Conservation (phyloP, 2,797 vertebrate species). For the Pterois miles region DNA sequence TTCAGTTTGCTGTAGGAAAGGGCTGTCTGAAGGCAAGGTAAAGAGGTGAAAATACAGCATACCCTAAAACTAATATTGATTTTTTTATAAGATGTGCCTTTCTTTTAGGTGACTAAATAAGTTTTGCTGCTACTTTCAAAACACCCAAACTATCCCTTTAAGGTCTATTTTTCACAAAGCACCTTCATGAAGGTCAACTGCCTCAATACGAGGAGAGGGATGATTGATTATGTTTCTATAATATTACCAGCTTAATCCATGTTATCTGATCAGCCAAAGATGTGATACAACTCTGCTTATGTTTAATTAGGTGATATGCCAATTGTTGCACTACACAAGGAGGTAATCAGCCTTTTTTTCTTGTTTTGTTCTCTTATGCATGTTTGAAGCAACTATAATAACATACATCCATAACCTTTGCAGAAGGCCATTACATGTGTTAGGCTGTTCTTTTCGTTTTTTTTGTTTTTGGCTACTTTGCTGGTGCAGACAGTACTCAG, state of each 20-base stretch:
- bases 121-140: too few species aligned
- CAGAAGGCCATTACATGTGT: not conserved
- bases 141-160: too few species aligned
- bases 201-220: not conserved
- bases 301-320: too few species aligned
- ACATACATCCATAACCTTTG: not conserved
- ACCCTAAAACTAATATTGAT: too few species aligned
- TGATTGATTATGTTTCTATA: not conserved
- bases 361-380: not conserved
- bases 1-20: too few species aligned
- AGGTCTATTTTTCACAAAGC: not conserved
- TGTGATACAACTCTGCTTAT: not conserved
- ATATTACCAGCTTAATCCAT: not conserved
- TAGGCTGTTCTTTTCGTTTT: not conserved
- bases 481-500: not conserved
- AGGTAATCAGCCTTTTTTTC: too few species aligned
- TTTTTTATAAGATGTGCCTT: too few species aligned
- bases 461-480: slow-evolving; percentile 5
- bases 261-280: not conserved
- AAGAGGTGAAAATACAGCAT: too few species aligned
- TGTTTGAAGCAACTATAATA: not conserved
- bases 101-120: too few species aligned
- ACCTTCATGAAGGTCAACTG: not conserved
- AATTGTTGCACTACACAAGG: too few species aligned
- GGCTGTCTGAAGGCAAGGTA: too few species aligned